phyloP scores from a whole-genome alignment of 2,113 vertebrate genomes.

The Rallus limicola region DNA sequence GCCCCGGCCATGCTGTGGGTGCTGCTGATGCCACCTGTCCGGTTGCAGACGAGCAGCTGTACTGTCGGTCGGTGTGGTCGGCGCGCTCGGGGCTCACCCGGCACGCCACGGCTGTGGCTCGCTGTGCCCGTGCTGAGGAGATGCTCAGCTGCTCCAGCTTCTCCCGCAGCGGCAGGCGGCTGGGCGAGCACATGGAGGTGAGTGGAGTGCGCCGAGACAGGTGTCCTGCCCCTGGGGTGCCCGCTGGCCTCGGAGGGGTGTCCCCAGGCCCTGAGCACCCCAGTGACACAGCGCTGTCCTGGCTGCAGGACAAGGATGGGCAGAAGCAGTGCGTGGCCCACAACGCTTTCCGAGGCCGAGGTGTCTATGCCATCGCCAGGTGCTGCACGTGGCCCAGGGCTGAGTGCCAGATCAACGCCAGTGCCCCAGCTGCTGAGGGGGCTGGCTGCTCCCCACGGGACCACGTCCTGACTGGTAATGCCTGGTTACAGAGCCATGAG shows the following conservation, averaged over 20 bases:
- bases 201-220: rapidly evolving
- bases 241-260: rapidly evolving
- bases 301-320: conserved; percentile 63
- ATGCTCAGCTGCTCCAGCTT: conserved; percentile 82
- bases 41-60: conserved; percentile 68
- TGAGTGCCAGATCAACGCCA: conserved; percentile 64
- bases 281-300: rapidly evolving
- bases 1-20: rapidly evolving
- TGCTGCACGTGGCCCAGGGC: conserved; percentile 80
- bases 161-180: conserved; percentile 58
- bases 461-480: conserved; percentile 81
- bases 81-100: conserved; percentile 66
- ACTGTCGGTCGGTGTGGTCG: conserved; percentile 89
- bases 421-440: neutral
- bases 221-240: neutral
- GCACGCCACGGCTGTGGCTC: conserved; percentile 35
- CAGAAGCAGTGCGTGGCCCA: conserved; percentile 79
- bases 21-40: rapidly evolving
- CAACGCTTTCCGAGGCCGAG: conserved; percentile 58
- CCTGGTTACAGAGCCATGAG: neutral
- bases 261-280: too few relatives aligned
- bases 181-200: conserved; percentile 82
- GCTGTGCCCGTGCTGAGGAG: conserved; percentile 78
- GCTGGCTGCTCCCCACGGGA: conserved; percentile 60
- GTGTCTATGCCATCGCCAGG: conserved; percentile 81